Conservation (phyloP, 1,140 invertebrate species). For the Rhagoletis zephyria region DNA sequence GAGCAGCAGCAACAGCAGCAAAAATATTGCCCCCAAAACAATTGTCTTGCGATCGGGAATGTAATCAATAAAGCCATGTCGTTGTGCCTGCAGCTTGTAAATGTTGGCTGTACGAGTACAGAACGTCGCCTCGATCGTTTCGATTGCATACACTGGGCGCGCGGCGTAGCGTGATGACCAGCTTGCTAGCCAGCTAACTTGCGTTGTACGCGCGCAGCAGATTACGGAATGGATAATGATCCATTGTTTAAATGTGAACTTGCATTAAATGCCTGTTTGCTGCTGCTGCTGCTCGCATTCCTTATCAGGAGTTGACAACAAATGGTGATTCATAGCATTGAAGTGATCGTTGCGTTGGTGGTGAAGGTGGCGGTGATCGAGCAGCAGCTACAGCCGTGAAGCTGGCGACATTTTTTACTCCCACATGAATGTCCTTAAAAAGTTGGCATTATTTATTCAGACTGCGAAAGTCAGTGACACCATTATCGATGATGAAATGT, state of each 20-base stretch:
- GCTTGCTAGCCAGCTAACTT: not conserved
- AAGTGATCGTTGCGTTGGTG: not conserved
- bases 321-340: conserved; percentile 33
- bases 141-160: not conserved
- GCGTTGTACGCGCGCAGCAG: conserved; percentile 14
- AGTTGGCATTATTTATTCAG: conserved; percentile 45
- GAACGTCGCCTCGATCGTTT: not conserved
- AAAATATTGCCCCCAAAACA: conserved; percentile 29
- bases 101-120: conserved; percentile 17
- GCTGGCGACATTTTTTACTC: conserved; percentile 1
- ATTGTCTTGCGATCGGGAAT: conserved; percentile 55
- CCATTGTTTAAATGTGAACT: conserved; percentile 57
- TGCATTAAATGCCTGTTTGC: conserved; percentile 56
- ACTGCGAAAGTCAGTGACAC: not conserved
- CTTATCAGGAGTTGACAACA: conserved; percentile 41
- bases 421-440: conserved; percentile 41
- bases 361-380: not conserved
- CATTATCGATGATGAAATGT: not conserved
- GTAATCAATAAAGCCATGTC: conserved; percentile 56
- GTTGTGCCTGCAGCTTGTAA: conserved; percentile 40
- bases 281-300: conserved; percentile 16
- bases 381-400: not conserved
- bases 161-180: not conserved
- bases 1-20: not conserved
- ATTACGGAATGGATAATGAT: conserved; percentile 55